phyloP scores from a whole-genome alignment of 2,113 vertebrate genomes.

The Phocoena sinus region DNA sequence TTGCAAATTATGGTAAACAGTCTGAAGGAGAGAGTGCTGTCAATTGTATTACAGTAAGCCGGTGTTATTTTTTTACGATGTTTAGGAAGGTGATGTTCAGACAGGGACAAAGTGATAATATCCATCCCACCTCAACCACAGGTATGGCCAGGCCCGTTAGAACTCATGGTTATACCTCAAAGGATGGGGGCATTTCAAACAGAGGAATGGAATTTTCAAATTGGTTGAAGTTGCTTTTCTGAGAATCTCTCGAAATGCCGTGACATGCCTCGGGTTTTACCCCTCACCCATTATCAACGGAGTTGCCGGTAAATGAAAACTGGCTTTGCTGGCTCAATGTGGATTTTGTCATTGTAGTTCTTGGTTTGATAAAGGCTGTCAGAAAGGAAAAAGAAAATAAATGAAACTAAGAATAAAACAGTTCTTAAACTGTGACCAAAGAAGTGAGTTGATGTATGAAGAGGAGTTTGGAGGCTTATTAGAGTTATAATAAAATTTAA shows the following conservation, averaged over 20 bases:
- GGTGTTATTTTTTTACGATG: neutral
- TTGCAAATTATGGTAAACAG: neutral
- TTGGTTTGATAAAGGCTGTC: neutral
- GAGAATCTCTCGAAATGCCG: neutral
- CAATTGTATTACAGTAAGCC: neutral
- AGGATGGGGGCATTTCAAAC: neutral
- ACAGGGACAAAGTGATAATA: neutral
- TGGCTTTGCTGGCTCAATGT: neutral
- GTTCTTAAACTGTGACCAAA: neutral
- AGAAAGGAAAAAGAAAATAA: neutral
- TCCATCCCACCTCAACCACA: neutral
- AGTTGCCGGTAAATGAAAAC: neutral
- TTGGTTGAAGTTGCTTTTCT: neutral
- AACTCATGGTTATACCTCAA: neutral
- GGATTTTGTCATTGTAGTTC: neutral
- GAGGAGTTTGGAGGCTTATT: neutral
- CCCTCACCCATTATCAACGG: accelerated
- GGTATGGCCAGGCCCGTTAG: neutral
- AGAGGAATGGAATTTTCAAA: neutral
- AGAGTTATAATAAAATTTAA: neutral
- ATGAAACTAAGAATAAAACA: neutral
- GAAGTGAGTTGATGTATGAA: neutral
- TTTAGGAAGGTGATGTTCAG: neutral
- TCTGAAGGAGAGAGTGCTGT: neutral
- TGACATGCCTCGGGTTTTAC: neutral